phyloP scores from a whole-genome alignment of 2,888 invertebrate species.

The Gryllus longicercus region DNA sequence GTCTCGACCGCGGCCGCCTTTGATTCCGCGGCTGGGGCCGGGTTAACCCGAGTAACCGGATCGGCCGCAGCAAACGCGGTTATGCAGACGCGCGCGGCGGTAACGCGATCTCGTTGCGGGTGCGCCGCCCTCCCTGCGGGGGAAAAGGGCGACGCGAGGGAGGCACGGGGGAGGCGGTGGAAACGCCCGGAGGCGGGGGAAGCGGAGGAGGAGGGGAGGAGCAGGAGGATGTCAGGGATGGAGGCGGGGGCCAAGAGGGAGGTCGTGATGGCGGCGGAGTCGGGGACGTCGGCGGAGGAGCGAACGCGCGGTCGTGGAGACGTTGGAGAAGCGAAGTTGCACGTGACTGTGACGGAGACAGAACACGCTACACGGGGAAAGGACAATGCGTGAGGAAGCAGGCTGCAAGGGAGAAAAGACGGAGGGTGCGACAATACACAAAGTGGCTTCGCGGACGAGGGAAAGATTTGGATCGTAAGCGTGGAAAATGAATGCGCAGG shows the following conservation, averaged over 20 bases:
- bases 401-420: too few relatives aligned
- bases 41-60: conserved; percentile 17
- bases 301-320: background rate
- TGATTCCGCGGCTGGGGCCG: background rate
- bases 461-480: too few relatives aligned
- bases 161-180: background rate
- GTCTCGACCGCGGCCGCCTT: background rate
- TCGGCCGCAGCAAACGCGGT: conserved; percentile 17
- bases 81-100: background rate
- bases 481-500: too few relatives aligned
- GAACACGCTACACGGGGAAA: too few relatives aligned
- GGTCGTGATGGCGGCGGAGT: background rate
- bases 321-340: too few relatives aligned
- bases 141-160: background rate
- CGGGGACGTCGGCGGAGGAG: background rate
- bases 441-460: too few relatives aligned
- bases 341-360: too few relatives aligned
- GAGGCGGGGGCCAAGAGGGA: background rate
- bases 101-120: conserved; percentile 9
- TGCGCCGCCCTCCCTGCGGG: background rate
- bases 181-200: background rate
- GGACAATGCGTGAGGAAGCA: too few relatives aligned
- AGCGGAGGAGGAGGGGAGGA: background rate
- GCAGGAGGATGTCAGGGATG: background rate
- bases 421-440: too few relatives aligned